Percentiles rank a stretch among this genome's conserved stretches.
Conservation (phyloP, 1,140 invertebrate species). For the Aphaenogaster ashmeadi region DNA sequence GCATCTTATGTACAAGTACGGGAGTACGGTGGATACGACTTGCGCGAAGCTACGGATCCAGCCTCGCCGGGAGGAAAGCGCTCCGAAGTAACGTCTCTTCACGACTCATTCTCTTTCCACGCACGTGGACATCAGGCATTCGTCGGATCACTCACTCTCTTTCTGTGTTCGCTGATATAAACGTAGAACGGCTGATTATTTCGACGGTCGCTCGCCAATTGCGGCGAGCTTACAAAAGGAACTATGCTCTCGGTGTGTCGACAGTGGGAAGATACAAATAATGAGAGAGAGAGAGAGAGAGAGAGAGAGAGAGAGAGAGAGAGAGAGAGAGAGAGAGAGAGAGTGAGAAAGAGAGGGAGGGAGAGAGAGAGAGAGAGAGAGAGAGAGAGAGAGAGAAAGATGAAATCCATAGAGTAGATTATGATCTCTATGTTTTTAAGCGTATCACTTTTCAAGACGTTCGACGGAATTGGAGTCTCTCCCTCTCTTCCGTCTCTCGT, state of each 20-base stretch:
- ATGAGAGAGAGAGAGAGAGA: neutral
- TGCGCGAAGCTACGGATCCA: conserved; percentile 22
- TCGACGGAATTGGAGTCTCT: conserved; percentile 30
- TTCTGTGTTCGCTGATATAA: conserved; percentile 48
- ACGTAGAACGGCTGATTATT: conserved; percentile 52
- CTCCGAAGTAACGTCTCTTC: conserved; percentile 14
- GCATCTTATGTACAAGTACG: conserved; percentile 53
- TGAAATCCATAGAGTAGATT: conserved; percentile 58
- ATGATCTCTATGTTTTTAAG: conserved; percentile 68
- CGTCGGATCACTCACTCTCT: conserved; percentile 39
- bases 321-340: neutral
- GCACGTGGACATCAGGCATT: conserved; percentile 40
- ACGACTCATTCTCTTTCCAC: conserved; percentile 56
- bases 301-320: too few species aligned
- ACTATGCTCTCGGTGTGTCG: conserved; percentile 64
- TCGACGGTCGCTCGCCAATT: conserved; percentile 57
- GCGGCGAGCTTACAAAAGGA: conserved; percentile 71
- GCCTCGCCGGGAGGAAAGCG: conserved; percentile 7
- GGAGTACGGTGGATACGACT: conserved; percentile 27
- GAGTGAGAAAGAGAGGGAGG: too few species aligned
- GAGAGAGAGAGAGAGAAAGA: neutral
- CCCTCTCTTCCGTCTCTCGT: conserved; percentile 36
- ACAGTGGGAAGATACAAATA: conserved; percentile 68
- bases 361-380: conserved; percentile 27
- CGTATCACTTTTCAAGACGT: conserved; percentile 72